Conservation (phyloP, 2,797 vertebrate species). For the Thripadectes ignobilis region DNA sequence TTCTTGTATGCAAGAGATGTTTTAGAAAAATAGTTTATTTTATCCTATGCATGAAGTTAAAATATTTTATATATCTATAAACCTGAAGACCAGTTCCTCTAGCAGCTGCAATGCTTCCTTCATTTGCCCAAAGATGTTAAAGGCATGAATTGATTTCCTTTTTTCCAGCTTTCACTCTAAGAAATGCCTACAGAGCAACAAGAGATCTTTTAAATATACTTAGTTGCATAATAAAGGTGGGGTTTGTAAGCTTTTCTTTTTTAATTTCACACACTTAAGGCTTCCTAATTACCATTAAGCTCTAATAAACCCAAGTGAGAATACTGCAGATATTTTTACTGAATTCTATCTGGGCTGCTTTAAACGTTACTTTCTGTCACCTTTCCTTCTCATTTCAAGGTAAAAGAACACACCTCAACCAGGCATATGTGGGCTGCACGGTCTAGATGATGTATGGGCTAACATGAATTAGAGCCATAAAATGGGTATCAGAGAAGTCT, state of each 20-base stretch:
- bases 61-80: neutral
- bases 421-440: neutral
- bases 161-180: neutral
- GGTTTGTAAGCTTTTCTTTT: neutral
- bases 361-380: constrained; percentile 34
- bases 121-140: neutral
- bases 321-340: constrained; percentile 13
- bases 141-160: neutral
- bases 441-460: neutral
- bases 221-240: neutral
- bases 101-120: neutral
- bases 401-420: neutral
- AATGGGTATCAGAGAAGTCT: neutral
- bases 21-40: neutral
- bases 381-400: neutral
- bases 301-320: constrained; percentile 54
- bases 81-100: neutral
- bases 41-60: neutral
- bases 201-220: neutral
- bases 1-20: neutral
- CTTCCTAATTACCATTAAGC: constrained; percentile 62
- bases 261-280: constrained; percentile 39
- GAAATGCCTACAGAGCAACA: neutral
- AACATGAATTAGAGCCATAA: neutral
- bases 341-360: constrained; percentile 10